These are phyloP conservation scores for Scaeva pyrastri DNA, from an alignment of 2,888 invertebrate species.

Conservation along the genomic window DNA sequence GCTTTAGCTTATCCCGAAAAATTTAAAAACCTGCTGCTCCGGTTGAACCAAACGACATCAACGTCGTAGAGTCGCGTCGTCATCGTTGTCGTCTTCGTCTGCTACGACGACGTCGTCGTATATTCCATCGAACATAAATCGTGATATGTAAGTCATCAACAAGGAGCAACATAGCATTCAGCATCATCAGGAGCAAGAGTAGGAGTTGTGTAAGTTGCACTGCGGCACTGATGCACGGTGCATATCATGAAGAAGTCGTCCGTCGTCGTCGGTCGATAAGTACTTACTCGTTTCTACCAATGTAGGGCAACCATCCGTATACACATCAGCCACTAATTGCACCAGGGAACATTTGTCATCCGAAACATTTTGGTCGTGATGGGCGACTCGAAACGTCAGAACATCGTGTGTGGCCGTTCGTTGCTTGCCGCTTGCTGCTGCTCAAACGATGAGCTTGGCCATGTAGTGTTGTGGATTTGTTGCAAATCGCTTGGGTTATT, in stretches of 20 bases:
- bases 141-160: slow-evolving; percentile 58
- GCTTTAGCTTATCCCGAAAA: slow-evolving; percentile 56
- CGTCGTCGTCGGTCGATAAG: slow-evolving; percentile 41
- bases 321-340: slow-evolving; percentile 71
- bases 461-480: slow-evolving; percentile 42
- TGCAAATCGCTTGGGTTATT: slow-evolving; percentile 66
- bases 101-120: no score
- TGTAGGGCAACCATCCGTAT: slow-evolving; percentile 55
- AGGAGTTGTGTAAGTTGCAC: slow-evolving; percentile 1
- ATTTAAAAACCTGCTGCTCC: slow-evolving; percentile 58
- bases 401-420: slow-evolving; percentile 70
- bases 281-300: slow-evolving; percentile 56
- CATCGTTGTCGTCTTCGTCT: not conserved
- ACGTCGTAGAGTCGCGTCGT: not conserved
- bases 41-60: slow-evolving; percentile 24
- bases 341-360: slow-evolving; percentile 71
- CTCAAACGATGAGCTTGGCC: slow-evolving; percentile 31
- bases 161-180: slow-evolving; percentile 5
- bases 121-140: slow-evolving; percentile 56
- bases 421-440: no score
- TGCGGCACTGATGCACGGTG: not conserved
- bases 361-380: slow-evolving; percentile 69
- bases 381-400: slow-evolving; percentile 45
- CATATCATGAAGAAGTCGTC: slow-evolving; percentile 36
- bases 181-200: slow-evolving; percentile 8